These are phyloP conservation scores for Galagoides demidoff DNA, from an alignment of 2,797 vertebrate genomes.

Conservation along the genomic window DNA sequence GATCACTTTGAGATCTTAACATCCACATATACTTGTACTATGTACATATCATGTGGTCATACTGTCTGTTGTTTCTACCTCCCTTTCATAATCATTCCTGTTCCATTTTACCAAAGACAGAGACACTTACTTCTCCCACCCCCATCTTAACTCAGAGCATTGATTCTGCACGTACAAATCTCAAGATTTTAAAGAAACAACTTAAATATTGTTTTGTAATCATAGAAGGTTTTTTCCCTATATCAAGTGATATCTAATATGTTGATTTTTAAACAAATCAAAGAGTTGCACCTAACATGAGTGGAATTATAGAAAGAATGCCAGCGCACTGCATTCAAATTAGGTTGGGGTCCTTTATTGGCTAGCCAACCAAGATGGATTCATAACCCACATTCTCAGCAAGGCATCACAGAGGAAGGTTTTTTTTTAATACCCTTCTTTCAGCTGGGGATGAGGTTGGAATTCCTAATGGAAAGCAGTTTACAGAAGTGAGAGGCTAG, in stretches of 20 bases:
- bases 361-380: too few relatives aligned
- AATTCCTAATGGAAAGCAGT: too few relatives aligned
- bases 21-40: not conserved
- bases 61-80: not conserved
- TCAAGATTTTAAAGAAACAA: not conserved
- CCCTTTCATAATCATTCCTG: not conserved
- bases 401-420: too few relatives aligned
- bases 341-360: too few relatives aligned
- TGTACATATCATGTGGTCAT: fast-evolving
- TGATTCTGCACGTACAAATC: not conserved
- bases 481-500: too few relatives aligned
- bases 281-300: too few relatives aligned
- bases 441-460: too few relatives aligned
- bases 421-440: too few relatives aligned
- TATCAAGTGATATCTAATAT: not conserved
- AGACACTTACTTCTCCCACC: not conserved
- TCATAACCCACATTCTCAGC: too few relatives aligned
- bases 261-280: not conserved
- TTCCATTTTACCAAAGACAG: not conserved
- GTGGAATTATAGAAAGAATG: too few relatives aligned
- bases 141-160: not conserved
- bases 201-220: not conserved
- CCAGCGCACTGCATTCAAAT: too few relatives aligned
- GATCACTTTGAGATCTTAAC: not conserved
- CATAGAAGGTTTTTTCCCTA: not conserved